Evolutionary conservation across 2,888 invertebrate species (phyloP).

Genomic region (Julus scandinavius): DNA sequence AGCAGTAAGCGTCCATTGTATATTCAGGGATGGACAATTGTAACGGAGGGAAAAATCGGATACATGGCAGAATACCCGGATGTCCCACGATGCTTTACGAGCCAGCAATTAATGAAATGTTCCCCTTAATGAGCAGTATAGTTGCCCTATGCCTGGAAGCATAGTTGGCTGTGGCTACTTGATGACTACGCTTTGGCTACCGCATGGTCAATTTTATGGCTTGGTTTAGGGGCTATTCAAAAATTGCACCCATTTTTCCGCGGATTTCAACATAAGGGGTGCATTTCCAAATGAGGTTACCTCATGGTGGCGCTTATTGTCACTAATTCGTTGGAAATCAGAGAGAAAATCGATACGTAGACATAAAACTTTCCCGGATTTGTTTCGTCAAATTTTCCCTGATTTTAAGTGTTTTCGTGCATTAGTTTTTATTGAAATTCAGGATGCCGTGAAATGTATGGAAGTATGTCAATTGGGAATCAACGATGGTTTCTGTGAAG

Average conservation of each 20-base stretch:
- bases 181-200: not conserved
- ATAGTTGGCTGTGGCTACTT: constrained; percentile 7
- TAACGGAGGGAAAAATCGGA: not conserved
- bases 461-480: constrained; percentile 28
- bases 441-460: constrained; percentile 40
- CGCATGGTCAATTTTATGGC: not conserved
- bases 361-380: not conserved
- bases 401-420: constrained; percentile 16
- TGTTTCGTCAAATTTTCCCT: not conserved
- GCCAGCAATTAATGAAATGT: not conserved
- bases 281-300: not conserved
- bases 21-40: not conserved
- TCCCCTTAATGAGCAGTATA: not conserved
- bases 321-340: not conserved
- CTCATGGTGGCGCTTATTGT: not conserved
- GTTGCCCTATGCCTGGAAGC: not conserved
- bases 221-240: not conserved
- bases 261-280: not conserved
- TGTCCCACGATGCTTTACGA: constrained; percentile 14
- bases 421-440: constrained; percentile 42
- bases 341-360: not conserved
- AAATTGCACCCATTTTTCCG: not conserved
- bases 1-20: not conserved
- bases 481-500: not conserved
- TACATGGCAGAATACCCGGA: not conserved